These are phyloP conservation scores for Indri indri DNA, from an alignment of 2,113 vertebrate genomes.

Conservation along the genomic window DNA sequence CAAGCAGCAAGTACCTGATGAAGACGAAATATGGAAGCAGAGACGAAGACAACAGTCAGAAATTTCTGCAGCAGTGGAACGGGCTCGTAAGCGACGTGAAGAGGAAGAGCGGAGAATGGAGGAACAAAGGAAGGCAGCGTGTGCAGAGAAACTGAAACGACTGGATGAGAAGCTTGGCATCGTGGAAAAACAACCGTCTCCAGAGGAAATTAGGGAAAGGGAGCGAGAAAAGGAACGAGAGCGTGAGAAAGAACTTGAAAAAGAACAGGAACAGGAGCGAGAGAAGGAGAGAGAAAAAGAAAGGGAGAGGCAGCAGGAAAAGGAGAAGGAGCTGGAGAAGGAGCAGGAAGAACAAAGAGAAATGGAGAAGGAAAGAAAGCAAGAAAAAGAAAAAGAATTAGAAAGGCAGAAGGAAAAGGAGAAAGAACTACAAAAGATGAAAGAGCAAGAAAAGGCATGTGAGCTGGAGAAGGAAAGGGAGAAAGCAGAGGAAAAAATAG, in stretches of 20 bases:
- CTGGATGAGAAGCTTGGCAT: conserved; percentile 96
- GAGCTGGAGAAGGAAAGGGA: conserved; percentile 55
- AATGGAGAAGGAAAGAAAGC: conserved; percentile 63
- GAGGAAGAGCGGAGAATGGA: conserved; percentile 99
- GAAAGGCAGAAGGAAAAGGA: conserved; percentile 78
- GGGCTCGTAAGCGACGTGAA: conserved; percentile 94
- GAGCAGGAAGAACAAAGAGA: conserved; percentile 69
- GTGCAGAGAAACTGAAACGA: conserved; percentile 96
- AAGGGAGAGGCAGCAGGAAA: conserved; percentile 56
- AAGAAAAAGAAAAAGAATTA: conserved; percentile 68
- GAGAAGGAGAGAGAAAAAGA: conserved; percentile 66
- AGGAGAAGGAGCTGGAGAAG: conserved; percentile 72
- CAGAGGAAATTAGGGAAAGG: conserved; percentile 83
- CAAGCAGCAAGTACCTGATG: conserved; percentile 87
- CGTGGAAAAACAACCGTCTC: conserved; percentile 83
- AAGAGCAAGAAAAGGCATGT: conserved; percentile 75
- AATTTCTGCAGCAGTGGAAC: conserved; percentile 94
- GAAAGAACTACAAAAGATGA: conserved; percentile 70
- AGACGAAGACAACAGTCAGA: conserved; percentile 94
- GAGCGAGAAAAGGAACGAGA: conserved; percentile 78
- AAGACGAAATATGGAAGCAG: conserved; percentile 97
- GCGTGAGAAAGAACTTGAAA: conserved; percentile 56
- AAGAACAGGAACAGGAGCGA: conserved; percentile 67
- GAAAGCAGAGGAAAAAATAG: conserved; percentile 73
- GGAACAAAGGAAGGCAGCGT: conserved; percentile 96